A percentile compares a stretch with the other conserved stretches of the same genome.
phyloP scores from a whole-genome alignment of 2,797 vertebrate species.

The Lepus townsendii region DNA sequence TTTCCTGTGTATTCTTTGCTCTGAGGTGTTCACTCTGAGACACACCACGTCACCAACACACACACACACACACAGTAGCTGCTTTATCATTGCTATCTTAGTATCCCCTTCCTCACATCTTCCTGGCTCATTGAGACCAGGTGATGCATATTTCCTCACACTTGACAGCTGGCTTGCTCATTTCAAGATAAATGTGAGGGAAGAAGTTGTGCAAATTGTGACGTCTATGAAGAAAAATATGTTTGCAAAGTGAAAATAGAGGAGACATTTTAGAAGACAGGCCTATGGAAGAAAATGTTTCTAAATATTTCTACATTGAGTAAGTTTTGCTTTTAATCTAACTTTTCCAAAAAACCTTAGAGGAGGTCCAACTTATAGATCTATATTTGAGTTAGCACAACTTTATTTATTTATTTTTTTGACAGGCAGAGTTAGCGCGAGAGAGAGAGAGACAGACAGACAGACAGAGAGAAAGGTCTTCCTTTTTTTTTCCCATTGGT shows the following conservation, averaged over 20 bases:
- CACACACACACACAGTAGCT: rapidly evolving
- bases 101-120: neutral
- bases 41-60: rapidly evolving
- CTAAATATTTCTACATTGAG: neutral
- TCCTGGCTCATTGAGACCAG: neutral
- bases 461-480: no score
- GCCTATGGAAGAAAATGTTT: neutral
- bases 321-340: neutral
- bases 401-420: neutral
- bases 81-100: no score
- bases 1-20: neutral
- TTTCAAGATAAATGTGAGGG: neutral
- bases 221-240: neutral
- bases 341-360: neutral
- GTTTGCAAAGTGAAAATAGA: neutral
- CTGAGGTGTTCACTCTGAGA: neutral
- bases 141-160: neutral
- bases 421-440: no score
- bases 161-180: neutral
- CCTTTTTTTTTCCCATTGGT: no score
- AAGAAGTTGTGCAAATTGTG: neutral
- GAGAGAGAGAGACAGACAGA: no score
- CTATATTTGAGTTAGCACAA: neutral
- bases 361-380: neutral
- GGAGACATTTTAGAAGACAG: neutral